Evolutionary conservation across 2,888 invertebrate species (phyloP).

Genomic region (Euplexia lucipara): DNA sequence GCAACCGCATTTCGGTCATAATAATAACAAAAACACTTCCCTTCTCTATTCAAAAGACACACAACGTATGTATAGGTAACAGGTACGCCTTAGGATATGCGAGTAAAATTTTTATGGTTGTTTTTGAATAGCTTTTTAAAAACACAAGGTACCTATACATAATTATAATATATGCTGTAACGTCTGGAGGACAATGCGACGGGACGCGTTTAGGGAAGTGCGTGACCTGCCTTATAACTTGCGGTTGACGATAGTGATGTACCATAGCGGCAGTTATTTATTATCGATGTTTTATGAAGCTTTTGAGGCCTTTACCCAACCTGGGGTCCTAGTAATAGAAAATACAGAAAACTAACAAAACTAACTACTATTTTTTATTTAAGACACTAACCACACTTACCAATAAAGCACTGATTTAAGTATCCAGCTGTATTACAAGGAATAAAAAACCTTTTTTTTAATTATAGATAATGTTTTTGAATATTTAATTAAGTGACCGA

Average conservation of each 20-base stretch:
- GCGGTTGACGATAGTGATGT: constrained; percentile 59
- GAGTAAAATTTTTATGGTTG: constrained; percentile 57
- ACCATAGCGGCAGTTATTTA: background rate
- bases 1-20: constrained; percentile 6
- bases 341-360: no score
- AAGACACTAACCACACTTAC: no score
- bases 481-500: no score
- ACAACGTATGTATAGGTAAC: constrained; percentile 21
- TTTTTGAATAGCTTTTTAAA: constrained; percentile 66
- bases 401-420: no score
- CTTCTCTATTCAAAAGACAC: constrained; percentile 36
- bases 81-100: constrained; percentile 47
- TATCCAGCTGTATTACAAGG: no score
- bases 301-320: no score
- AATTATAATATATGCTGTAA: constrained; percentile 63
- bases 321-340: no score
- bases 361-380: no score
- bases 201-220: constrained; percentile 87
- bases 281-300: constrained; percentile 46
- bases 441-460: no score
- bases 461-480: no score
- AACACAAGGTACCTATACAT: constrained; percentile 62
- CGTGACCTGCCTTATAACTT: constrained; percentile 85
- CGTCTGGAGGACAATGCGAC: constrained; percentile 79
- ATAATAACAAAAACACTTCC: constrained; percentile 18